These are phyloP conservation scores for Chromis chromis DNA, from an alignment of 2,797 vertebrate genomes.

Conservation along the genomic window DNA sequence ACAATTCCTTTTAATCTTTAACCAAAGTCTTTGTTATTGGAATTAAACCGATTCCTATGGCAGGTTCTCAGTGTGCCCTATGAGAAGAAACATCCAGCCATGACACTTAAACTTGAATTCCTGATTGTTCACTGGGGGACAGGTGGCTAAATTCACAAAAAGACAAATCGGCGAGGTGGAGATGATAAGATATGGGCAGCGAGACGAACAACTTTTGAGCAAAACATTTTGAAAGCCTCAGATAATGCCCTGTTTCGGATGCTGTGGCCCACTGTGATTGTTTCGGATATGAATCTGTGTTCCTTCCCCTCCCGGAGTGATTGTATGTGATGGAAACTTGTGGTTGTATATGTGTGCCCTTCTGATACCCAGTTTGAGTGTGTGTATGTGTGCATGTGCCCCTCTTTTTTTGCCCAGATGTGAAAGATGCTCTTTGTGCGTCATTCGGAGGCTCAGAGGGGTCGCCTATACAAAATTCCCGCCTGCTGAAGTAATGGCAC, in stretches of 20 bases:
- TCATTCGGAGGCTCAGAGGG: conserved; percentile 81
- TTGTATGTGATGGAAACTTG: conserved; percentile 73
- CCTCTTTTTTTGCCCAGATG: conserved; percentile 79
- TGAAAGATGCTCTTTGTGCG: conserved; percentile 87
- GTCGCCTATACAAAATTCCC: conserved; percentile 93
- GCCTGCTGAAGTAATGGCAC: conserved; percentile 95
- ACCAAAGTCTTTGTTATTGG: conserved; percentile 74
- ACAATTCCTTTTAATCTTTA: conserved; percentile 84
- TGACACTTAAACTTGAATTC: conserved; percentile 45
- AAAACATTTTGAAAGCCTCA: conserved; percentile 10
- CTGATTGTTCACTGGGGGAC: conserved; percentile 27
- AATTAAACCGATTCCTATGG: conserved; percentile 76
- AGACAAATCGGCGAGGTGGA: neutral
- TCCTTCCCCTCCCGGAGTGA: conserved; percentile 60
- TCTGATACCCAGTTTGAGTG: conserved; percentile 74
- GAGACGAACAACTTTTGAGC: conserved; percentile 9
- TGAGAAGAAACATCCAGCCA: conserved; percentile 41
- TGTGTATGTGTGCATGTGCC: conserved; percentile 79
- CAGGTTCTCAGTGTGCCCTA: conserved; percentile 54
- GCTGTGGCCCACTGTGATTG: conserved; percentile 60
- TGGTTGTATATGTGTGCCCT: conserved; percentile 71
- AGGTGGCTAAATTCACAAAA: conserved; percentile 35
- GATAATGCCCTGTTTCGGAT: conserved; percentile 31
- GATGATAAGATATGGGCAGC: conserved; percentile 11
- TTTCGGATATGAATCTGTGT: conserved; percentile 71